phyloP scores from a whole-genome alignment of 2,888 invertebrate species.

The Rotaria magnacalcarata region DNA sequence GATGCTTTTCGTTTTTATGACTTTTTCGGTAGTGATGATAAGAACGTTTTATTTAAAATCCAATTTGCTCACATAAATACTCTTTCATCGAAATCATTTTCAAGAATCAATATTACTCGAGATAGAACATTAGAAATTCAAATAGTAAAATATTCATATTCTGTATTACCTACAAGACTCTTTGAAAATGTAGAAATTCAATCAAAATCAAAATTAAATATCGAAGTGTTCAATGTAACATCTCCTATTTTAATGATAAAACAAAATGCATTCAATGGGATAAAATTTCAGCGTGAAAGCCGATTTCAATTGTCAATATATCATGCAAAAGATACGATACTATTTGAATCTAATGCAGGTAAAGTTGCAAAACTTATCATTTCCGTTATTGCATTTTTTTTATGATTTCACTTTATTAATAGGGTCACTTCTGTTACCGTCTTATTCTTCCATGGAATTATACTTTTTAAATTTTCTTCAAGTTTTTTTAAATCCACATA shows the following conservation, averaged over 20 bases:
- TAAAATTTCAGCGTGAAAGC: background rate
- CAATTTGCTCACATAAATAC: background rate
- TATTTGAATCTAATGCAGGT: slow-evolving; percentile 15
- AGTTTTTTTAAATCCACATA: background rate
- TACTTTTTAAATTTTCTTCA: background rate
- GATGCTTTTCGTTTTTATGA: slow-evolving; percentile 3
- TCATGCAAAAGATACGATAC: background rate
- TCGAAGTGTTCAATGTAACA: background rate
- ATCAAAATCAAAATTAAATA: background rate
- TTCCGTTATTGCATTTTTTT: background rate
- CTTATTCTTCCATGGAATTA: background rate
- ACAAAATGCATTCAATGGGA: background rate
- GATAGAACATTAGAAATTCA: background rate
- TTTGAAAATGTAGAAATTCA: background rate
- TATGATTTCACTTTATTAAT: background rate
- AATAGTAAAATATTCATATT: background rate
- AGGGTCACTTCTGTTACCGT: background rate
- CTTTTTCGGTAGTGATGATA: background rate
- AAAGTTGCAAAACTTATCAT: background rate
- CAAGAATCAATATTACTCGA: background rate
- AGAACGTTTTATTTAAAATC: background rate
- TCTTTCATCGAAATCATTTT: background rate
- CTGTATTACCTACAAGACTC: background rate
- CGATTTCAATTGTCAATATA: background rate
- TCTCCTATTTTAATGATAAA: background rate